phyloP scores from a whole-genome alignment of 2,797 vertebrate species.

The Nannoperca obscura region DNA sequence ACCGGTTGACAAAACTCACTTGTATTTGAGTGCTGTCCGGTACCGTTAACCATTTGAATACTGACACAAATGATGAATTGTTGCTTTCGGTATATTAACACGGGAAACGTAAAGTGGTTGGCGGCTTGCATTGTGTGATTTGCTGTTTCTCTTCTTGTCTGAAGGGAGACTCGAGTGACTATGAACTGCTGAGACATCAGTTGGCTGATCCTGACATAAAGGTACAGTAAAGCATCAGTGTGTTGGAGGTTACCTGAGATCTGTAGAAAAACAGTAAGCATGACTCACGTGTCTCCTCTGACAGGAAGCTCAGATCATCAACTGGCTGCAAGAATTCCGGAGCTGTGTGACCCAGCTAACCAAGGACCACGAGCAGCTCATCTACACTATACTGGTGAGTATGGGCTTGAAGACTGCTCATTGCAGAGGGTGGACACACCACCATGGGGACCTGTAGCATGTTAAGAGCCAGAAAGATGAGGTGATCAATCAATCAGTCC shows the following conservation, averaged over 20 bases:
- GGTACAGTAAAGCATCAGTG: constrained; percentile 76
- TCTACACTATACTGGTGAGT: constrained; percentile 90
- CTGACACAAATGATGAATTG: too few relatives aligned
- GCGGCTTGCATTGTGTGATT: not conserved
- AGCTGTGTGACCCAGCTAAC: constrained; percentile 88
- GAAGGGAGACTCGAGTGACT: constrained; percentile 91
- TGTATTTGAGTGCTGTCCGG: not conserved
- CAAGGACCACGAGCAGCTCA: constrained; percentile 94
- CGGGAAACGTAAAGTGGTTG: too few relatives aligned
- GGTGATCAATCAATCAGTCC: not conserved
- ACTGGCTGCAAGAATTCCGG: constrained; percentile 94
- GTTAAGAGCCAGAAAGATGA: not conserved
- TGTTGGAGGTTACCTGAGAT: not conserved
- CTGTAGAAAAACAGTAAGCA: not conserved
- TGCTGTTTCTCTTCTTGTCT: not conserved
- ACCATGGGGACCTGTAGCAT: not conserved
- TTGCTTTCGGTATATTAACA: not conserved
- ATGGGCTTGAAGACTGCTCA: too few relatives aligned
- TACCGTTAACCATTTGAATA: not conserved
- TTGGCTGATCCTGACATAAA: constrained; percentile 95
- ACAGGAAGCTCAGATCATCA: constrained; percentile 96
- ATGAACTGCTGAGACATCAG: constrained; percentile 93
- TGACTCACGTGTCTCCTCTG: constrained; percentile 16
- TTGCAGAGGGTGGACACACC: not conserved
- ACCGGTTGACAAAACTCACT: too few relatives aligned